These are phyloP conservation scores for Pristiophorus japonicus DNA, from an alignment of 2,113 vertebrate species.

Conservation along the genomic window DNA sequence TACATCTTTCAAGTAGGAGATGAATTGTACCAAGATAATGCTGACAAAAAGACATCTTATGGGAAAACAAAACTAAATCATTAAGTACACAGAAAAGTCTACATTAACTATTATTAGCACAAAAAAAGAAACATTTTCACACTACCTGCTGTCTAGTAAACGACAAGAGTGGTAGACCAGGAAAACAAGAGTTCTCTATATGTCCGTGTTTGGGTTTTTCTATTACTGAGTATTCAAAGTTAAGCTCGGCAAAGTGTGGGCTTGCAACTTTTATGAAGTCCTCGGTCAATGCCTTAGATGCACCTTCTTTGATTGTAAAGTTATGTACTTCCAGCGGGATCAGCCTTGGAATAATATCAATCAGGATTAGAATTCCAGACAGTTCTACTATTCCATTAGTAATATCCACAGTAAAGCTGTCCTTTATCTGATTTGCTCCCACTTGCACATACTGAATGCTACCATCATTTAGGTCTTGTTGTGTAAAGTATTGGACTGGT, in stretches of 20 bases:
- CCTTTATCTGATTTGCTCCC: conserved; percentile 53
- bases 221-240: conserved; percentile 70
- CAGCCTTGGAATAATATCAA: conserved; percentile 68
- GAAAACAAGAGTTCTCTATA: conserved; percentile 65
- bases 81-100: background rate
- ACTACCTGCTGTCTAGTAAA: conserved; percentile 81
- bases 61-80: background rate
- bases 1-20: background rate
- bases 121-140: background rate
- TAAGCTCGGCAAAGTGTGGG: conserved; percentile 65
- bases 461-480: conserved; percentile 68
- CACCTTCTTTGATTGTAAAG: conserved; percentile 73
- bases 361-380: conserved; percentile 56
- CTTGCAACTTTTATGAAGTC: conserved; percentile 66
- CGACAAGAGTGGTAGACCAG: conserved; percentile 58
- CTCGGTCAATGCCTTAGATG: conserved; percentile 62
- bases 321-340: conserved; percentile 72
- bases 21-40: background rate
- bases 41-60: background rate
- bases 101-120: background rate
- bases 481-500: conserved; percentile 66
- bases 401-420: conserved; percentile 65
- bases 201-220: conserved; percentile 66
- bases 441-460: conserved; percentile 73
- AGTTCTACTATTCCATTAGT: conserved; percentile 65